phyloP scores from a whole-genome alignment of 2,113 vertebrate species.

The Lontra canadensis region DNA sequence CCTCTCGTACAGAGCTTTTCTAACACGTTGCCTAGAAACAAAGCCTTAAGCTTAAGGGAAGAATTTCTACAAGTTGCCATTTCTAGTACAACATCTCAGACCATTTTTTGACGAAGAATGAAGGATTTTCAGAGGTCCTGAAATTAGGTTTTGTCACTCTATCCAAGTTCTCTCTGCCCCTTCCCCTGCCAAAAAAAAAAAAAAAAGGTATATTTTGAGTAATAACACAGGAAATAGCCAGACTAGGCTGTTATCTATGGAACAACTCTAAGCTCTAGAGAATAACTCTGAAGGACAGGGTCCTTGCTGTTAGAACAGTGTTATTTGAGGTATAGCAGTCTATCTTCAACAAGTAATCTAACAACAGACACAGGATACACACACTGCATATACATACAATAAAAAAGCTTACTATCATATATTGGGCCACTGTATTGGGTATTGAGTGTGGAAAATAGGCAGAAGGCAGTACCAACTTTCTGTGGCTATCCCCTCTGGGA shows the following conservation, averaged over 20 bases:
- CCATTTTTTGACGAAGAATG: conserved; percentile 2
- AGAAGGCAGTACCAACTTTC: not conserved
- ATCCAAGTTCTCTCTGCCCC: not conserved
- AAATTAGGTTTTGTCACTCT: not conserved
- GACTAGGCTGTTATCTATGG: not conserved
- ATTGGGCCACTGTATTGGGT: not conserved
- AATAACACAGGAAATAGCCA: not conserved
- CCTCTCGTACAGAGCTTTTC: not conserved
- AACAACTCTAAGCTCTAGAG: not conserved
- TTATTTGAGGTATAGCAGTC: not conserved
- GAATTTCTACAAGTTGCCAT: conserved; percentile 24
- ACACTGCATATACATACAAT: not conserved
- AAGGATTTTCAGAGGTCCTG: not conserved
- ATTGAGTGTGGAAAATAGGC: not conserved
- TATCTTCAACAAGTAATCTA: not conserved
- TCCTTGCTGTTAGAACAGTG: not conserved
- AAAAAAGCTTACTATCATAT: not conserved
- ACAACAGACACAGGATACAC: not conserved
- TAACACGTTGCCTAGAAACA: not conserved
- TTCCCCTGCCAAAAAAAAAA: not conserved
- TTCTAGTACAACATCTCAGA: conserved; percentile 39
- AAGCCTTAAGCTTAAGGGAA: conserved; percentile 36
- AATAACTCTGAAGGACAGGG: not conserved
- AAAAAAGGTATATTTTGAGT: not conserved
- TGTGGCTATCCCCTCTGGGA: not conserved